Evolutionary conservation across 2,888 invertebrate genomes (phyloP).

Genomic region (Eristalis arbustorum): DNA sequence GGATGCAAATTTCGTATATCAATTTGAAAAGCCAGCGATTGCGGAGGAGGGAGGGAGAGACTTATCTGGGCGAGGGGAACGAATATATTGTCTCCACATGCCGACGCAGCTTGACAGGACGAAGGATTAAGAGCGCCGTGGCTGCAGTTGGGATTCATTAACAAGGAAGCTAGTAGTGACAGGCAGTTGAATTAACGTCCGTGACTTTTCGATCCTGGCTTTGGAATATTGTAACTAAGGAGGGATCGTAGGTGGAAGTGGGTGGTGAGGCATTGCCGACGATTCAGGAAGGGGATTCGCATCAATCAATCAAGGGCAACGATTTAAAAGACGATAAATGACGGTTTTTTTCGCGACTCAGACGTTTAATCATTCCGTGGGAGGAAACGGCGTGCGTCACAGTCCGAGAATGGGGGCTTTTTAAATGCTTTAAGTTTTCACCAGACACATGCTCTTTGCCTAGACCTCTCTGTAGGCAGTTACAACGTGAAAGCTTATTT

Average conservation of each 20-base stretch:
- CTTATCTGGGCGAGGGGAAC: background rate
- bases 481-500: too few relatives aligned
- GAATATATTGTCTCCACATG: background rate
- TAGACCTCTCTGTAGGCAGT: too few relatives aligned
- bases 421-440: too few relatives aligned
- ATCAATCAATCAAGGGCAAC: too few relatives aligned
- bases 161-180: background rate
- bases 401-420: too few relatives aligned
- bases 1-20: constrained; percentile 6
- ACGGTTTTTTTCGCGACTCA: too few relatives aligned
- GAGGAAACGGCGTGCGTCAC: too few relatives aligned
- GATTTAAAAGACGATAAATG: too few relatives aligned
- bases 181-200: background rate
- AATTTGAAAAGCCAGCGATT: constrained; percentile 24
- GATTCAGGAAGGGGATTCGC: background rate
- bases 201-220: background rate
- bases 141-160: background rate
- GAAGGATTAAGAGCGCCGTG: background rate
- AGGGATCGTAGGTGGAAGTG: background rate
- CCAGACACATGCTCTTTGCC: too few relatives aligned
- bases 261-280: background rate
- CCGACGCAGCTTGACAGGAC: background rate
- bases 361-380: too few relatives aligned
- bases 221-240: background rate
- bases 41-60: constrained; percentile 22